phyloP scores from a whole-genome alignment of 2,113 vertebrate species.

The Monopterus albus region DNA sequence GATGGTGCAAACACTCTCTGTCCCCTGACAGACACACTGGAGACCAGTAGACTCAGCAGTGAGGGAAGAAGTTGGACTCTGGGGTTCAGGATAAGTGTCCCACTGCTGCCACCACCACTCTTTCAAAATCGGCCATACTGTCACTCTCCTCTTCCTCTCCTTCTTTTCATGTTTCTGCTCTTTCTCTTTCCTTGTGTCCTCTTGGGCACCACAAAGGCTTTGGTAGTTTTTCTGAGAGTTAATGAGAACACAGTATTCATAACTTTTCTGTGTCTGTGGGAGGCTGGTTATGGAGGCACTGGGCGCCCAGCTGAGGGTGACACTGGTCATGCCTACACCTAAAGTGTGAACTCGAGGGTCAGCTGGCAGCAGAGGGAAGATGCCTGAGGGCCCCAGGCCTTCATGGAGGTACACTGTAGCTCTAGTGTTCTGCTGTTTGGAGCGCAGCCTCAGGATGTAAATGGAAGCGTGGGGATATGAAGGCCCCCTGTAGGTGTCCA shows the following conservation, averaged over 20 bases:
- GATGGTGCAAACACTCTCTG: slow-evolving; percentile 86
- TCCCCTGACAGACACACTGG: slow-evolving; percentile 84
- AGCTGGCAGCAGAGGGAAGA: slow-evolving; percentile 85
- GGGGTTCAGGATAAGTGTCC: slow-evolving; percentile 59
- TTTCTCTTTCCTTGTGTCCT: slow-evolving; percentile 57
- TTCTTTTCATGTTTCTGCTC: slow-evolving; percentile 58
- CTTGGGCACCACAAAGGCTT: slow-evolving; percentile 85
- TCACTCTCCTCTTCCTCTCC: slow-evolving; percentile 55
- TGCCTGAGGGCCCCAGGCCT: slow-evolving; percentile 74
- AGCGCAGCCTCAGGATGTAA: slow-evolving; percentile 86
- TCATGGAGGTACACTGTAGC: slow-evolving; percentile 84
- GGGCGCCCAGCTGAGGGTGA: slow-evolving; percentile 88
- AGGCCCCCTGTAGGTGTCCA: slow-evolving; percentile 84
- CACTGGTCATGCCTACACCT: slow-evolving; percentile 86
- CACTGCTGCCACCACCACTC: slow-evolving; percentile 83
- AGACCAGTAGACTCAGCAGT: slow-evolving; percentile 67
- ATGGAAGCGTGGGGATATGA: slow-evolving; percentile 78
- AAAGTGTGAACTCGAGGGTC: slow-evolving; percentile 85
- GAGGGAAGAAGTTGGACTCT: slow-evolving; percentile 31
- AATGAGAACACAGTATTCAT: slow-evolving; percentile 88
- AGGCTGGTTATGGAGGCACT: slow-evolving; percentile 80
- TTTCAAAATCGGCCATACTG: slow-evolving; percentile 73
- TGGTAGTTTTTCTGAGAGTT: slow-evolving; percentile 88
- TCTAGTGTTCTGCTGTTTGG: slow-evolving; percentile 83
- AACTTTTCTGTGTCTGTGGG: slow-evolving; percentile 64